Conservation (phyloP, 2,888 invertebrate species). For the Lycophotia porphyrea region DNA sequence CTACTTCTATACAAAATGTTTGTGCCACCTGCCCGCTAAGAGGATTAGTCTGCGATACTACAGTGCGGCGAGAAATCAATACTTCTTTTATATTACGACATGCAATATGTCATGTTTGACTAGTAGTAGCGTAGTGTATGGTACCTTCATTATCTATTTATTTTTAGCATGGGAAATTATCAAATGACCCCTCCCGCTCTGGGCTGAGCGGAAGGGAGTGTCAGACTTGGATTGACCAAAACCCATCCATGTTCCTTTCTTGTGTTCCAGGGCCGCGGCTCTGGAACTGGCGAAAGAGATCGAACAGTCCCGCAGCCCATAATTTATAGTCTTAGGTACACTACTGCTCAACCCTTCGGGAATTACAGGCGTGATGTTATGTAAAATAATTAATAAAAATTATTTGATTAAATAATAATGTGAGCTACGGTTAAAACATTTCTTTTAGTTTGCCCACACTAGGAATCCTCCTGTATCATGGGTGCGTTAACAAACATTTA, state of each 20-base stretch:
- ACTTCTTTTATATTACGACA: conserved; percentile 77
- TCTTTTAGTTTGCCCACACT: neutral
- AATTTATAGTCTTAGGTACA: neutral
- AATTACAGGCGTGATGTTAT: neutral
- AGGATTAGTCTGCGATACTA: conserved; percentile 78
- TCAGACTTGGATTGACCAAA: too few species aligned
- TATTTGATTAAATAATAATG: neutral
- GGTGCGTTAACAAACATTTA: too few species aligned
- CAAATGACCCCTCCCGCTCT: too few species aligned
- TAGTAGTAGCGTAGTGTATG: neutral
- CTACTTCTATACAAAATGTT: conserved; percentile 73
- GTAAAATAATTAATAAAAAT: neutral
- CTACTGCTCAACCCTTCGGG: neutral
- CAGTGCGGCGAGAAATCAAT: conserved; percentile 79
- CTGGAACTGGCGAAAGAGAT: too few species aligned
- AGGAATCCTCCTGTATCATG: too few species aligned
- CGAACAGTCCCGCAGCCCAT: too few species aligned
- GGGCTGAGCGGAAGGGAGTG: too few species aligned
- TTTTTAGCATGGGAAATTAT: too few species aligned
- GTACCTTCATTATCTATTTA: conserved; percentile 19
- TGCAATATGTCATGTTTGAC: conserved; percentile 39
- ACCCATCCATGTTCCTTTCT: too few species aligned
- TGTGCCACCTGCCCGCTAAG: conserved; percentile 75
- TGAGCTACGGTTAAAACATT: too few species aligned
- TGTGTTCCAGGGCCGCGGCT: too few species aligned